Base-by-base conservation (phyloP, 2,113 vertebrate genomes). In the Coracopsis vasa region DNA sequence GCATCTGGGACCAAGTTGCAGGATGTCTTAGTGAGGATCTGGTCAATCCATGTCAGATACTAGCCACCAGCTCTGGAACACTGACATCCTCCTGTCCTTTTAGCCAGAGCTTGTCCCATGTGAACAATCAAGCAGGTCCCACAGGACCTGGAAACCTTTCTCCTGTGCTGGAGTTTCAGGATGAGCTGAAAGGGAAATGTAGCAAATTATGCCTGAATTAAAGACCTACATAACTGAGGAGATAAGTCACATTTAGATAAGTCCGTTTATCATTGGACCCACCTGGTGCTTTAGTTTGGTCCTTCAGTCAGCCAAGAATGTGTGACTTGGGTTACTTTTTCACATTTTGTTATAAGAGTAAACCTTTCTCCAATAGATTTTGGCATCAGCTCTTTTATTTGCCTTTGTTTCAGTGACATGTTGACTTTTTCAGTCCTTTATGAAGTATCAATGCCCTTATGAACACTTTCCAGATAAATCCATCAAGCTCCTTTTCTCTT, bases 401-500 rank as follows among this genome's bases (percentile, higher is more conserved):
- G 35, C 37, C 31, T 44, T 35, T 41, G 7, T 79, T 92, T 84
- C 39, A 47, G 35, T 35, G 50, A 7, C 29, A 23, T 28, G 7
- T 47, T 81, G 29, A 71, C 45, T 77, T 80, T 50, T 60, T 66
- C 27, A 31, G 19, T 82, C 21, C 44, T 91, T 86, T 87, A 51
- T 56, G 44, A 79, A 78, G 9, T 75, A 74, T 44, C 24, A 84
- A n/a, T 74, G 79, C 13, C 18, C 27, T 61, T 71, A 74, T 24
- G 39, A 91, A 61, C 13, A 21, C 19, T 75, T 87, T 51, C 33
- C 47, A 81, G 33, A 79, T 56, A 54, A 78, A 90, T 80, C 39
- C 67, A 94, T 94, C 75, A 94, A 58, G 10, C 6, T 50, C 33
- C 15, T 91, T 82, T 90, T 84, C 77, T 91, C 80, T 95, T 95